Evolutionary conservation across 2,113 vertebrate species (phyloP).

Genomic region (Megalops atlanticus): DNA sequence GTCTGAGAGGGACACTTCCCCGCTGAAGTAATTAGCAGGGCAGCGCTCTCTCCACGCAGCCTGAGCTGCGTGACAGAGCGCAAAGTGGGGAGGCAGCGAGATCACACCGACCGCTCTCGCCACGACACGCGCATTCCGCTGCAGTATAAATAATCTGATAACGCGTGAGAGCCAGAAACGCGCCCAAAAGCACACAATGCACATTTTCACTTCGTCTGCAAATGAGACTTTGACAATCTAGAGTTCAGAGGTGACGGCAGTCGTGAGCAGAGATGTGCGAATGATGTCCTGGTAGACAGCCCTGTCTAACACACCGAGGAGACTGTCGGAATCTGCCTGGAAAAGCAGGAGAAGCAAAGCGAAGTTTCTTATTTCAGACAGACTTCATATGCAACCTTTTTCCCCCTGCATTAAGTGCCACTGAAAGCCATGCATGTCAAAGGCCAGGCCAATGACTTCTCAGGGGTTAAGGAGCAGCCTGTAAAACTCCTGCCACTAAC

Average conservation of each 20-base stretch:
- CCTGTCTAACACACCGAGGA: background rate
- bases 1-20: background rate
- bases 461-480: no score
- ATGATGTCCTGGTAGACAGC: background rate
- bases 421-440: no score
- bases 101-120: background rate
- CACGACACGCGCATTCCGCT: no score
- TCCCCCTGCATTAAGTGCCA: no score
- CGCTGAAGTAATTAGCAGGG: constrained; percentile 21
- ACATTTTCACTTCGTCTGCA: background rate
- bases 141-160: no score
- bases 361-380: no score
- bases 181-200: background rate
- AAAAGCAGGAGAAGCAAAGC: no score
- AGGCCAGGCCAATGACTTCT: no score
- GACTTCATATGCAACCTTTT: no score
- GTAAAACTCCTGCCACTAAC: no score
- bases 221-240: background rate
- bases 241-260: no score
- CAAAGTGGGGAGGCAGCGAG: background rate
- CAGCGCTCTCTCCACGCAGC: background rate
- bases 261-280: background rate
- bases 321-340: background rate
- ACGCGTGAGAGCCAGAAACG: background rate
- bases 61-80: no score